Evolutionary conservation across 1,140 invertebrate species (phyloP).

Genomic region (Cheumatopsyche charites): DNA sequence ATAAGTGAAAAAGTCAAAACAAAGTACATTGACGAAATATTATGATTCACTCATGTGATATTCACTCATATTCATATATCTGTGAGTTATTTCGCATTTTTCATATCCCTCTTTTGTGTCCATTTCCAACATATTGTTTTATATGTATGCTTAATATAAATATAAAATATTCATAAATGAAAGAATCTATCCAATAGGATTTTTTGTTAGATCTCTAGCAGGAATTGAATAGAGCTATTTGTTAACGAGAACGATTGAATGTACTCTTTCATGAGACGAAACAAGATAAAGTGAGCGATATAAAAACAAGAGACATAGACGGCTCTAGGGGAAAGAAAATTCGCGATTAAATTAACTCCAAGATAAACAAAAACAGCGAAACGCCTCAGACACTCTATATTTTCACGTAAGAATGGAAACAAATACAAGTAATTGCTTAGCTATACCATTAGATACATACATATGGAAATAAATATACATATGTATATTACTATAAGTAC

Average conservation of each 20-base stretch:
- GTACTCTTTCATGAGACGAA: slow-evolving; percentile 1
- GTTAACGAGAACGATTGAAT: slow-evolving; percentile 30
- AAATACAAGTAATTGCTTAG: background rate
- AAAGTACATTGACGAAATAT: no score
- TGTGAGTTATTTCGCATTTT: background rate
- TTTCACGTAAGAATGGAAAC: background rate
- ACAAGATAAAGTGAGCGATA: slow-evolving; percentile 2
- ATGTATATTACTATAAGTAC: background rate
- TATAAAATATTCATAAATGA: no score
- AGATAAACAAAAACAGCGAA: slow-evolving; percentile 23
- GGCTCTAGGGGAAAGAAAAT: background rate
- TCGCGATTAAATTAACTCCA: slow-evolving; percentile 22
- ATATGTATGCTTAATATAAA: no score
- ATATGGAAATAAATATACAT: background rate
- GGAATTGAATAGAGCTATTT: slow-evolving; percentile 31
- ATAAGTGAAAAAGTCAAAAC: no score
- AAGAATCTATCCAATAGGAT: no score
- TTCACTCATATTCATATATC: no score
- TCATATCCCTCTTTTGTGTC: background rate
- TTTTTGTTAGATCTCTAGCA: slow-evolving; percentile 14
- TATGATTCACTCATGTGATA: no score
- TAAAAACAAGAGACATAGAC: slow-evolving; percentile 1
- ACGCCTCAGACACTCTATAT: background rate
- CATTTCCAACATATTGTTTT: no score
- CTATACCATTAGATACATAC: background rate